Evolutionary conservation across 1,140 invertebrate species (phyloP).

Genomic region (Globodera ellingtonae): DNA sequence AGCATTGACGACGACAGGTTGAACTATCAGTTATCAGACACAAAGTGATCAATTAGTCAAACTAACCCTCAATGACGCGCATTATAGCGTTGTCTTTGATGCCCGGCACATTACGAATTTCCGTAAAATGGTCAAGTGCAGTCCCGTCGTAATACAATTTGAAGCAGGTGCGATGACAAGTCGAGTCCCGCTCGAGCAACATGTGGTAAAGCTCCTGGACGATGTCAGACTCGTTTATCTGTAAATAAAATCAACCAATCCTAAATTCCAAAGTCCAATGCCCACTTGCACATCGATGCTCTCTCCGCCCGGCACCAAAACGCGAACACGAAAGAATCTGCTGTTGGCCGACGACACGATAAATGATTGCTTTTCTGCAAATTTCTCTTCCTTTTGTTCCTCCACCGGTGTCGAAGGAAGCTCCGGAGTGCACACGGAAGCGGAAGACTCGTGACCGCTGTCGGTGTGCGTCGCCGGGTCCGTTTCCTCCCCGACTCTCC

Average conservation of each 20-base stretch:
- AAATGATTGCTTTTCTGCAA: conserved; percentile 7
- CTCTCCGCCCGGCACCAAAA: conserved; percentile 33
- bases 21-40: no score
- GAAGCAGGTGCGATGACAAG: conserved; percentile 42
- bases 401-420: conserved; percentile 33
- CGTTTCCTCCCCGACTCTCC: not conserved
- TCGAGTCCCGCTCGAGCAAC: conserved; percentile 35
- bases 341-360: not conserved
- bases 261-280: not conserved
- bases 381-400: conserved; percentile 28
- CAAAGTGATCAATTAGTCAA: not conserved
- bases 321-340: conserved; percentile 22
- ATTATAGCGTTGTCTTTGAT: conserved; percentile 37
- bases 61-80: conserved; percentile 43
- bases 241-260: not conserved
- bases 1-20: not conserved
- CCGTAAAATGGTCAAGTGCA: conserved; percentile 43
- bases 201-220: conserved; percentile 46
- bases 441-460: conserved; percentile 30
- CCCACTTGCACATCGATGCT: conserved; percentile 36
- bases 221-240: conserved; percentile 40
- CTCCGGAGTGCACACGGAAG: conserved; percentile 30
- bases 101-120: conserved; percentile 33
- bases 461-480: conserved; percentile 29
- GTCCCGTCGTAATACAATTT: conserved; percentile 39